Evolutionary conservation across 2,113 vertebrate species (phyloP), one percentile per base, ranked within the genome.

Genomic region (Emberiza fucata): DNA sequence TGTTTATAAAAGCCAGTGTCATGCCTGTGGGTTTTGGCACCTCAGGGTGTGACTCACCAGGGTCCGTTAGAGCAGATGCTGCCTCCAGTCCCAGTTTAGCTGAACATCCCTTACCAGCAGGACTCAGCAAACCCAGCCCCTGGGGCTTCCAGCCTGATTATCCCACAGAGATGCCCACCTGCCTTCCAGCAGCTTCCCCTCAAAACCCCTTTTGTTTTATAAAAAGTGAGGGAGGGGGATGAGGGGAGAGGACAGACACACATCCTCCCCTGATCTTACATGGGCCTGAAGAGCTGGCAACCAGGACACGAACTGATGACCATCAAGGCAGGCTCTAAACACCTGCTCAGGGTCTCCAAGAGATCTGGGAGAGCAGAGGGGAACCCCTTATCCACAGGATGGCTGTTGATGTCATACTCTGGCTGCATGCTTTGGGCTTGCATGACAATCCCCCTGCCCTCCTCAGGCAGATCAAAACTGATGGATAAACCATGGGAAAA

Each of bases 221-320:
- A 60, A 47, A 79, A 59, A 35, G 3, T 1, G 2, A 47, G 17
- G 11, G 48, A 81, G 27, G 9, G 9, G 6, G 15, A 33, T 50
- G 75, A 75, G 21, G 11, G n/a, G 37, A 80, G 42, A 86, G 21
- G 39, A 33, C 27, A 65, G 69, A 42, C 12, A 29, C 1, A 3
- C 1, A 5, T 27, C 37, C 31, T 80, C 33, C 63, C 10, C 27
- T 40, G 51, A 16, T 70, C 9, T 0, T 40, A 20, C 2, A 1
- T 0, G 0, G 14, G 24, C 27, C 39, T 54, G 56, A n/a, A 48
- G 35, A 68, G 73, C 47, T 56, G 37, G 27, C 0, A 0, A 40
- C 11, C 20, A 6, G 27, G 5, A 12, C 53, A 20, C 28, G 61
- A 72, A 68, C 3, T 2, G 3, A 12, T 48, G 22, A 35, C 21